Base-by-base conservation (phyloP, 1,140 invertebrate genomes). In the Tetramorium parvispinum region DNA sequence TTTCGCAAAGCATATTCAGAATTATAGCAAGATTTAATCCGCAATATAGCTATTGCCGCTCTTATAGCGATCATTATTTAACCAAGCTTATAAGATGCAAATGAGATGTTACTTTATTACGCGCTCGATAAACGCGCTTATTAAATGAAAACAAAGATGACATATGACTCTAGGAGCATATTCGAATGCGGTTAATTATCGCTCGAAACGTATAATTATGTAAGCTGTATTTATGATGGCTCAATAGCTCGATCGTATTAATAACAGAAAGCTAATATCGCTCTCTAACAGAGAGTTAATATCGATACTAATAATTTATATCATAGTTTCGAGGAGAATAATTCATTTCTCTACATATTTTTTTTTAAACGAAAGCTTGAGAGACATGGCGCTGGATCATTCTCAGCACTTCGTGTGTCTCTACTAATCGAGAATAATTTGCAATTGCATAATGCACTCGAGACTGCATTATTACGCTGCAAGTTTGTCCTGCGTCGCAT, bases 381-480 rank as follows among this genome's bases (percentile, higher is more conserved):
- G 51, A 77, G 16, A 61, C 8, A 59, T 43, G 5, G 53, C 21
- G 37, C 40, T 8, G 18, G 21, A 32, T 43, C 40, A 32, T 78
- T 65, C 40, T 78, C 40, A 40, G 66, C 51, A 3, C 24, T 21
- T 43, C 10, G 32, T 51, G 6, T 32, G 16, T 71, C 37, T 70
- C 21, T 27, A 4, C 53, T 83, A 75, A 55, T 73, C 37, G 40
- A 75, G 68, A 83, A 59, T 75, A 83, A 83, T 75, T 83, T 73
- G 55, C 68, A 71, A 83, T 75, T 59, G 53, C 68, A 61, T 46
- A 83, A 83, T 83, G 79, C 61, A 83, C 79, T 83, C 53, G 13
- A 49, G 66, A 57, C 51, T 51, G 4, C n/a, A 82, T 82, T 82
- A 82, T 82, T 82, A 75, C 46, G 71, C 10, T 8, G 32, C 57